Evolutionary conservation across 2,113 vertebrate genomes (phyloP).

Genomic region (sheep (Ovis aries)): ARS-UI_Ramb_v3.0 NC_056054.1:198489001-198489500

Average conservation of each 20-base stretch:
- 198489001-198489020: not conserved
- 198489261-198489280: not conserved
- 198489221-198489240: not conserved
- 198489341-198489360: not conserved
- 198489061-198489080: not conserved
- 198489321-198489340: not conserved
- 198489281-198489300: not conserved
- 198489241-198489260: not conserved
- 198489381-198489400: not conserved
- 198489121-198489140: not conserved
- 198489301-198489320: not conserved
- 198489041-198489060: not conserved
- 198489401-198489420: not conserved
- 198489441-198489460: not conserved
- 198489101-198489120: not conserved
- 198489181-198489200: not conserved
- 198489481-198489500: not conserved
- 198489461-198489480: not conserved
- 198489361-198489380: not conserved
- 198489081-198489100: not conserved
- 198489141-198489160: not conserved
- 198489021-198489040: not conserved
- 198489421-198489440: not conserved
- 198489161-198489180: not conserved
- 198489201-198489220: not conserved